Evolutionary conservation across 2,888 invertebrate species (phyloP), one percentile per base, ranked within the genome.

Genomic region (Cosmopolites sordidus): DNA sequence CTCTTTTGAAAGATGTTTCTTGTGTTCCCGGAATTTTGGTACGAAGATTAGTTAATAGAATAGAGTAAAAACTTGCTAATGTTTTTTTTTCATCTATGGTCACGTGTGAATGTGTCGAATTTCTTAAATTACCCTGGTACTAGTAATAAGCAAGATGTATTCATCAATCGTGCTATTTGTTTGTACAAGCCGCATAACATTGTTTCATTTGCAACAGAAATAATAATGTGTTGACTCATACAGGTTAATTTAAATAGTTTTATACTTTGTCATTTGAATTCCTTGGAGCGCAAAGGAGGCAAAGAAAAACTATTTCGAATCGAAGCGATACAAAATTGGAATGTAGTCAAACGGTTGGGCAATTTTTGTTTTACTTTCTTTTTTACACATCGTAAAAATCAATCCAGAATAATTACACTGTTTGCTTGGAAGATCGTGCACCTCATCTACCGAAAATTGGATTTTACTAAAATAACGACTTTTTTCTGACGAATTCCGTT

Each of bases 341-440:
- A 33, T 33, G 33, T 12, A 33, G 33, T 33, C 33, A 33, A 33
- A 22, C 22, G 22, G 22, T 8, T 8, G 8, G 8, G 22, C 22
- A 22, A 22, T 22, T 22, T 22, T 22, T 22, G 22, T 8, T 22
- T 22, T 22, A 22, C 3, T 22, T 22, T 22, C n/a, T 27, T 33
- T 33, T 33, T 33, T 33, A 33, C 3, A 33, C n/a, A 12, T 9
- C 33, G 11, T 54, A 39, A 54, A 54, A 49, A 30, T 17, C 37
- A 54, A 54, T 53, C 40, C 30, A 40, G 48, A 48, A 43, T 48
- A 48, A 53, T 53, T 53, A 44, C 48, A 44, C 29, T 48, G 48
- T 30, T 48, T 44, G 44, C 43, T 48, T 43, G 22, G 18, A 48
- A 53, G 29, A 53, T 43, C 39, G 41, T 43, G 48, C 48, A 48